A percentile compares a stretch with the other conserved stretches of the same genome.
Evolutionary conservation across 1,140 invertebrate genomes (phyloP).

Genomic region (Megathymus violae): DNA sequence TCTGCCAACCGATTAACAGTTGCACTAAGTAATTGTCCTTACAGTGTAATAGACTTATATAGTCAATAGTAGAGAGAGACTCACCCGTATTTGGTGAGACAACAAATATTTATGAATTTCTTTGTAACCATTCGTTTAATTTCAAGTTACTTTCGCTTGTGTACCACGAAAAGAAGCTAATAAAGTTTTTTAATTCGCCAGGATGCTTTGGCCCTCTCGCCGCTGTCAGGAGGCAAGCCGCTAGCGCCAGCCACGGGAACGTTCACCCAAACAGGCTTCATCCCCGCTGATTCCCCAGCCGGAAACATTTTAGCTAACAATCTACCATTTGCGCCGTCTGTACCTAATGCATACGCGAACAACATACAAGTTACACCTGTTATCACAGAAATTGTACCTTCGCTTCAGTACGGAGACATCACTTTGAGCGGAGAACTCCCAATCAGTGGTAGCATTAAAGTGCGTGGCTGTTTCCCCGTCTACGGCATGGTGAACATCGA

Average conservation of each 20-base stretch:
- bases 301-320: conserved; percentile 24
- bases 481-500: conserved; percentile 66
- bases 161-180: too few species aligned
- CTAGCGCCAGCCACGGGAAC: neutral
- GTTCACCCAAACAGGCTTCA: conserved; percentile 26
- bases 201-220: neutral
- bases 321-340: neutral
- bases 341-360: conserved; percentile 38
- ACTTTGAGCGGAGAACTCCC: conserved; percentile 63
- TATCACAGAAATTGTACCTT: conserved; percentile 62
- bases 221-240: too few species aligned
- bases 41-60: too few species aligned
- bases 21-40: too few species aligned
- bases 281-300: conserved; percentile 4
- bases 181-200: too few species aligned
- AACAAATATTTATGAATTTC: too few species aligned
- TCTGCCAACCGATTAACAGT: too few species aligned
- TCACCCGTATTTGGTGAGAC: too few species aligned
- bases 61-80: too few species aligned
- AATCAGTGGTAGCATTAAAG: conserved; percentile 66
- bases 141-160: too few species aligned
- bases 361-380: conserved; percentile 52
- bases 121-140: too few species aligned
- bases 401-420: conserved; percentile 66
- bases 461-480: conserved; percentile 70